Percentiles rank a stretch among this genome's conserved stretches.
Conservation (phyloP, 1,140 invertebrate species). For the Leptoteleia sp. region DNA sequence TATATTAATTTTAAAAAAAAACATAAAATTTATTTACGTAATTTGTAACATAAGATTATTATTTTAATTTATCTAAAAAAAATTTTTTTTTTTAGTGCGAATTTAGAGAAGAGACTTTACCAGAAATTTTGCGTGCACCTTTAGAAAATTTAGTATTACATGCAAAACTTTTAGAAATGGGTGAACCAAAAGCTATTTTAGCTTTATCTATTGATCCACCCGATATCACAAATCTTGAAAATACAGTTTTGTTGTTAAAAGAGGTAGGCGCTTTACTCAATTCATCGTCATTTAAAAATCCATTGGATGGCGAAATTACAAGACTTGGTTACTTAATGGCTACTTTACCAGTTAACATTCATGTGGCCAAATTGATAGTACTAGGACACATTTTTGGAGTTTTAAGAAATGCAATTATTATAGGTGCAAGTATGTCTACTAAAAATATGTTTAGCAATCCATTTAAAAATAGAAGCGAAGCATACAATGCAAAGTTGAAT, state of each 20-base stretch:
- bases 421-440: slow-evolving; percentile 91
- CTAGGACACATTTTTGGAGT: slow-evolving; percentile 93
- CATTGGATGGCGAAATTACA: slow-evolving; percentile 92
- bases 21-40: no score
- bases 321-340: slow-evolving; percentile 91
- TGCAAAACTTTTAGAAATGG: slow-evolving; percentile 91
- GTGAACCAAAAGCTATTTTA: slow-evolving; percentile 89
- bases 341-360: slow-evolving; percentile 89
- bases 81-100: slow-evolving; percentile 53
- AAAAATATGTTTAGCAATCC: slow-evolving; percentile 90
- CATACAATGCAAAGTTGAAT: slow-evolving; percentile 86
- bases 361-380: slow-evolving; percentile 90
- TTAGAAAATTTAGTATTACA: slow-evolving; percentile 90
- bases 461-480: slow-evolving; percentile 88
- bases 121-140: slow-evolving; percentile 91
- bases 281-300: slow-evolving; percentile 64
- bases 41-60: background rate
- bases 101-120: slow-evolving; percentile 82
- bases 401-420: slow-evolving; percentile 92
- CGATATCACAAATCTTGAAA: slow-evolving; percentile 86
- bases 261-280: slow-evolving; percentile 89
- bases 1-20: no score
- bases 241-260: slow-evolving; percentile 92
- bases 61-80: background rate
- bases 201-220: slow-evolving; percentile 94